These are phyloP conservation scores for Phalangium opilio DNA, from an alignment of 2,888 invertebrate species.

Conservation along the genomic window DNA sequence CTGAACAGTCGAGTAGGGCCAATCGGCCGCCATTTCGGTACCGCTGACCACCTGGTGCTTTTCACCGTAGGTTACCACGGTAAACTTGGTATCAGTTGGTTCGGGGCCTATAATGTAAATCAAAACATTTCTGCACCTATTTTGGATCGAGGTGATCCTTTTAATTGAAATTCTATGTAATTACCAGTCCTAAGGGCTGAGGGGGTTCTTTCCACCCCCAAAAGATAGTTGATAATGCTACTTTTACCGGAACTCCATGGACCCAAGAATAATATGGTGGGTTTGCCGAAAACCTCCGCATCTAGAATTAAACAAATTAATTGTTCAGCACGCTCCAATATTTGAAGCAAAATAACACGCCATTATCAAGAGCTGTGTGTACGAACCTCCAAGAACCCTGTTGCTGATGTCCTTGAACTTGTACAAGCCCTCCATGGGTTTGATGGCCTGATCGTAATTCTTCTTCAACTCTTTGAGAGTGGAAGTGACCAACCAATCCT, in stretches of 20 bases:
- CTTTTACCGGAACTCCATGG: conserved; percentile 96
- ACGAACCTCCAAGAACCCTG: conserved; percentile 41
- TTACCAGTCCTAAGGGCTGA: conserved; percentile 73
- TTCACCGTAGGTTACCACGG: conserved; percentile 66
- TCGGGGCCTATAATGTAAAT: conserved; percentile 74
- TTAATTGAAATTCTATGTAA: neutral
- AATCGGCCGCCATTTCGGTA: conserved; percentile 84
- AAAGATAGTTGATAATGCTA: conserved; percentile 77
- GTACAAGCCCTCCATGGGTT: conserved; percentile 75
- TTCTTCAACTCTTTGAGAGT: conserved; percentile 69
- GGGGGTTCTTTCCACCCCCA: conserved; percentile 43
- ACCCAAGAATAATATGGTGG: conserved; percentile 81
- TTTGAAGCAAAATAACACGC: too few species aligned
- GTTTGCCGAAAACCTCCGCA: conserved; percentile 87
- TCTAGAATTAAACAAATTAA: conserved; percentile 36
- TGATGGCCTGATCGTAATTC: conserved; percentile 68
- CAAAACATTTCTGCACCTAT: too few species aligned
- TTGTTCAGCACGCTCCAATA: too few species aligned
- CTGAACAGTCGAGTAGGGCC: conserved; percentile 82
- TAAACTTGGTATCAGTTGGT: conserved; percentile 39
- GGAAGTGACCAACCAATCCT: conserved; percentile 26
- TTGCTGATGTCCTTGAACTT: conserved; percentile 84
- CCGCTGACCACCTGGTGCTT: conserved; percentile 39
- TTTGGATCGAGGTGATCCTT: neutral
- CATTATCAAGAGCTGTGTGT: too few species aligned